phyloP scores from a whole-genome alignment of 2,113 vertebrate genomes.

The Lasiurus borealis region DNA sequence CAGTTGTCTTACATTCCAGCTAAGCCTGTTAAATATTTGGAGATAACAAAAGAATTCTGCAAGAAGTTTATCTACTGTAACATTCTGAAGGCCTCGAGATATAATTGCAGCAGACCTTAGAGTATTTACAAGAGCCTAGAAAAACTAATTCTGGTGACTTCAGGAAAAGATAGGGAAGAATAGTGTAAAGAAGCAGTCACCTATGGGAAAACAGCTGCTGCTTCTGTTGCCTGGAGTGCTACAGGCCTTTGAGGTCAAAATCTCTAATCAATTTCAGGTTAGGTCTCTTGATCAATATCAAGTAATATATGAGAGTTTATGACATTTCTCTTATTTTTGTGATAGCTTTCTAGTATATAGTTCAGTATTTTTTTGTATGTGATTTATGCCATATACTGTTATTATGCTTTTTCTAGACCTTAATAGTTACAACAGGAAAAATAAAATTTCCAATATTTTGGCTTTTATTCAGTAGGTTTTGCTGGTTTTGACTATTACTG shows the following conservation, averaged over 20 bases:
- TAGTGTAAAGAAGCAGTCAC: background rate
- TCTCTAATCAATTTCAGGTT: background rate
- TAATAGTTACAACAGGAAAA: background rate
- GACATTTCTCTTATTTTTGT: background rate
- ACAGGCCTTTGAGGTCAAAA: background rate
- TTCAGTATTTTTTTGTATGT: background rate
- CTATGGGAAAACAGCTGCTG: background rate
- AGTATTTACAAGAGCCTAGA: background rate
- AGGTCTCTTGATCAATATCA: conserved; percentile 27
- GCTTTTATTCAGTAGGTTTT: background rate
- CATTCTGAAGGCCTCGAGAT: background rate
- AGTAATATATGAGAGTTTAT: background rate
- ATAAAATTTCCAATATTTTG: background rate
- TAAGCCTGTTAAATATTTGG: conserved; percentile 4
- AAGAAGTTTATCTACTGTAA: background rate
- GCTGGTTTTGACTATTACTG: background rate
- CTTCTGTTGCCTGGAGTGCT: background rate
- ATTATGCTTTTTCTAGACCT: background rate
- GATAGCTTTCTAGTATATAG: background rate
- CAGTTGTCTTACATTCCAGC: background rate
- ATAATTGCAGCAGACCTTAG: background rate
- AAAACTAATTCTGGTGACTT: background rate
- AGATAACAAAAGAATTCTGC: background rate
- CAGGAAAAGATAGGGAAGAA: background rate
- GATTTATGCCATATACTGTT: background rate